These are phyloP conservation scores for Bombus terrestris DNA, from an alignment of 1,140 invertebrate species.

Conservation along the genomic window DNA sequence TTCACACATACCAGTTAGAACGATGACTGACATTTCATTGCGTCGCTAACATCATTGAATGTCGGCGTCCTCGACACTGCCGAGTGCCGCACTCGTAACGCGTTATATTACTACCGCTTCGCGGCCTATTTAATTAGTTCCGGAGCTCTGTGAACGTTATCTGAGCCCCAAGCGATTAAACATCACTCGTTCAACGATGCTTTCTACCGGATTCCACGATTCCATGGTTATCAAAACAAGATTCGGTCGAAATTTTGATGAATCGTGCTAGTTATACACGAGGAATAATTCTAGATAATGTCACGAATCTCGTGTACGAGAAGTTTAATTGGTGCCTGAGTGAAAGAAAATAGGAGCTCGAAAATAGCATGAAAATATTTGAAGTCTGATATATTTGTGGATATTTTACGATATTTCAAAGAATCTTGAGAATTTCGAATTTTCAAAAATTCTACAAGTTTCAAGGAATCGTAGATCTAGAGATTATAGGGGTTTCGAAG, in stretches of 20 bases:
- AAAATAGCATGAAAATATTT: neutral
- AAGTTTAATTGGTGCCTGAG: neutral
- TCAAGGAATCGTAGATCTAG: neutral
- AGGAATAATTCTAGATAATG: neutral
- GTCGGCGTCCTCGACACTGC: constrained; percentile 7
- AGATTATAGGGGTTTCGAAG: neutral
- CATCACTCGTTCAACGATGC: neutral
- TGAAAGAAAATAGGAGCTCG: neutral
- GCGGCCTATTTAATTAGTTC: constrained; percentile 62
- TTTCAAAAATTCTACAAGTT: neutral
- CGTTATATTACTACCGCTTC: constrained; percentile 51
- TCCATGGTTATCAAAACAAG: neutral
- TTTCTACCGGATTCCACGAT: neutral
- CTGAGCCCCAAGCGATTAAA: constrained; percentile 20
- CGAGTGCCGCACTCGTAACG: constrained; percentile 34
- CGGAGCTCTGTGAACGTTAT: constrained; percentile 33
- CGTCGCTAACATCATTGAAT: constrained; percentile 45
- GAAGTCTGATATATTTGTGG: neutral
- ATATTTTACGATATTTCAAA: neutral
- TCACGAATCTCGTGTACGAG: neutral
- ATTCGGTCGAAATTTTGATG: no score
- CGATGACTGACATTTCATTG: constrained; percentile 15
- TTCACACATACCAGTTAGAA: neutral
- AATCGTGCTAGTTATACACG: no score
- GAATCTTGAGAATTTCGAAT: neutral